Evolutionary conservation across 1,140 invertebrate genomes (phyloP), one percentile per base, ranked within the genome.

Genomic region (Drosophila busckii): DNA sequence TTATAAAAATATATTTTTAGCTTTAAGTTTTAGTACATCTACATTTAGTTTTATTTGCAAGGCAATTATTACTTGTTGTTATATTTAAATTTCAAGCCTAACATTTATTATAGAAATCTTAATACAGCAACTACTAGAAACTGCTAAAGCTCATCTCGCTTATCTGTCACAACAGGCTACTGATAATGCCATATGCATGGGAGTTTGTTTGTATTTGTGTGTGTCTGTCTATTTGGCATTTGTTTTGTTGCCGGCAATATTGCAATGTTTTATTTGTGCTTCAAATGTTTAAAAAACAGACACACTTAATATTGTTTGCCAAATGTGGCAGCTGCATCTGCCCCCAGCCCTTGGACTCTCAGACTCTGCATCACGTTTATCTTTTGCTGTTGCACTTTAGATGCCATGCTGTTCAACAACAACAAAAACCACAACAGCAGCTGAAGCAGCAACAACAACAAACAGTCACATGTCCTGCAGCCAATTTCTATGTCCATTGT

Each of bases 241-340:
- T 8, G 5, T 8, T 32, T 20, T 31, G 34, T 35, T 23, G 15
- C 34, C 46, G 5, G n/a, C 9, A 35, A 25, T 22, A 38, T 35
- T 40, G 16, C 29, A 49, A 53, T 68, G 46, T 64, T 67, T 64
- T 67, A 59, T 59, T 59, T 59, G 46, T 50, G 35, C 60, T 68
- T 59, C 48, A 64, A 64, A 52, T 63, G 60, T 32, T n/a, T 62
- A 68, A 68, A 68, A 68, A 59, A 68, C 41, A 64, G 53, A 59
- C 41, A 64, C 46, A 64, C 60, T 68, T 68, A 59, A 68, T 59
- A 64, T 48, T 68, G 60, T 64, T 64, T 64, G 60, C 64, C 64
- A 67, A 63, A 48, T 66, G 59, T 44, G 59, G 42, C 49, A 55
- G 19, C 23, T 13, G n/a, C 17, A 12, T 13, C 23, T 17, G 35